phyloP scores from a whole-genome alignment of 2,113 vertebrate genomes.

The Xiphophorus hellerii region DNA sequence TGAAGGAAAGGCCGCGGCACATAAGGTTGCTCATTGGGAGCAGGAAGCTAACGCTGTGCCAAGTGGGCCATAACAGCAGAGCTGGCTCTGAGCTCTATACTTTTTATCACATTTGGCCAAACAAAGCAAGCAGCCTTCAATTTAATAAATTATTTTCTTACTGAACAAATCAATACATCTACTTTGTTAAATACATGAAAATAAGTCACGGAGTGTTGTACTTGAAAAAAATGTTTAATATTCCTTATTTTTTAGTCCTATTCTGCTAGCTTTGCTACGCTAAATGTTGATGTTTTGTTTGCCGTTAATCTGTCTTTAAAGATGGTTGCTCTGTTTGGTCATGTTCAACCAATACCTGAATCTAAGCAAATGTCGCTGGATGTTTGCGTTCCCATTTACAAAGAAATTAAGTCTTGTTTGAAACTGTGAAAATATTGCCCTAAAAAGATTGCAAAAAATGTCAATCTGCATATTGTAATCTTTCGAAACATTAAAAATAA shows the following conservation, averaged over 20 bases:
- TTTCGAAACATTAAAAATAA: not conserved
- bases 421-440: no score
- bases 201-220: not conserved
- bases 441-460: no score
- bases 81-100: conserved; percentile 1
- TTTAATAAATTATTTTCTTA: not conserved
- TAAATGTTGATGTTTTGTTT: not conserved
- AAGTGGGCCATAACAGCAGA: conserved; percentile 41
- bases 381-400: not conserved
- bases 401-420: not conserved
- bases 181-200: not conserved
- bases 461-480: not conserved
- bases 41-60: conserved; percentile 45
- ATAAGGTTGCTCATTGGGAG: conserved; percentile 13
- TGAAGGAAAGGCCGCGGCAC: not conserved
- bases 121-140: not conserved
- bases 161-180: not conserved
- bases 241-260: not conserved
- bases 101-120: not conserved
- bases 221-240: not conserved
- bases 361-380: no score
- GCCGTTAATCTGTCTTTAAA: no score
- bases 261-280: not conserved
- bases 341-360: no score
- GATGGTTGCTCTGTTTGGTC: no score